Percentiles rank a stretch among this genome's conserved stretches.
Evolutionary conservation across 2,888 invertebrate species (phyloP).

Genomic region (Muscina levida): DNA sequence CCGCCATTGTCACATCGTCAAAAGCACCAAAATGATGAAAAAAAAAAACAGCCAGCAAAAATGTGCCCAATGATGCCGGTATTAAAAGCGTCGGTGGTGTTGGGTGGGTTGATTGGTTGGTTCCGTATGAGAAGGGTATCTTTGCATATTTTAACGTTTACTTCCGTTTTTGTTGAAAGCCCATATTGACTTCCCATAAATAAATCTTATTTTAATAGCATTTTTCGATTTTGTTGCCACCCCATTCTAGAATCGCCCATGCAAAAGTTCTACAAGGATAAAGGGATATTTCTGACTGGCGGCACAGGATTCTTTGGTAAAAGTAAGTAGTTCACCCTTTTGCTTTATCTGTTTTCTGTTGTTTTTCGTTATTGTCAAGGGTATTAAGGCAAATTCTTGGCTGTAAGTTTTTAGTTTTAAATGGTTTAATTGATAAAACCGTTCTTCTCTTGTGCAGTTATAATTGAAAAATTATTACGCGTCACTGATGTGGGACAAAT

Average conservation of each 20-base stretch:
- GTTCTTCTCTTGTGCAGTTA: conserved; percentile 76
- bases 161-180: conserved; percentile 29
- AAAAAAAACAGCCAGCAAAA: too few relatives aligned
- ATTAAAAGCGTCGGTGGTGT: neutral
- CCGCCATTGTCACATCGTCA: conserved; percentile 26
- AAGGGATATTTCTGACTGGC: conserved; percentile 84
- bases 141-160: conserved; percentile 63
- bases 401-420: conserved; percentile 9
- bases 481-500: conserved; percentile 82
- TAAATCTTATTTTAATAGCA: conserved; percentile 63
- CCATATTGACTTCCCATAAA: conserved; percentile 54
- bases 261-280: conserved; percentile 84
- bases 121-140: conserved; percentile 22
- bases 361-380: too few relatives aligned
- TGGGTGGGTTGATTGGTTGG: neutral
- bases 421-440: conserved; percentile 26
- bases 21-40: too few relatives aligned
- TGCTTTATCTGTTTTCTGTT: neutral
- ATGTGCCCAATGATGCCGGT: neutral
- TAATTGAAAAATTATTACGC: conserved; percentile 83
- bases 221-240: conserved; percentile 45
- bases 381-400: neutral
- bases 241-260: conserved; percentile 78
- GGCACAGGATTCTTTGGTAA: conserved; percentile 82
- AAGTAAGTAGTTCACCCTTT: conserved; percentile 73